These are phyloP conservation scores for Xylota sylvarum DNA, from an alignment of 2,888 invertebrate genomes.

Conservation along the genomic window DNA sequence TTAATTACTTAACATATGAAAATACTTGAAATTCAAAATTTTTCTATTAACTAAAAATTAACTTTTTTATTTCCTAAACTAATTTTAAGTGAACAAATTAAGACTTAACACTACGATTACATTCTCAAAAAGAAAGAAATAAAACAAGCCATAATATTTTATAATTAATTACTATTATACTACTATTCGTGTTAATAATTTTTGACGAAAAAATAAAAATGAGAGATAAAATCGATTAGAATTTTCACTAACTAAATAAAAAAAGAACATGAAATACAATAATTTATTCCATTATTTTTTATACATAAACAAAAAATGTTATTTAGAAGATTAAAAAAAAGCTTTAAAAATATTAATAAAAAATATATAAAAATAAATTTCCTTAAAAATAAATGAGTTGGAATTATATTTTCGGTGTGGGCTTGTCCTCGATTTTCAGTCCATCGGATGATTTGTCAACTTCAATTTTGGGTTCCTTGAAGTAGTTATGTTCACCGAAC, in stretches of 20 bases:
- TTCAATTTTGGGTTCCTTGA: conserved; percentile 61
- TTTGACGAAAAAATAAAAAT: conserved; percentile 43
- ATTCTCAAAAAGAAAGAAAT: conserved; percentile 55
- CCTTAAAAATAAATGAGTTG: conserved; percentile 26
- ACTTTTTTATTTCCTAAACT: conserved; percentile 45
- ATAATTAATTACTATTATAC: conserved; percentile 62
- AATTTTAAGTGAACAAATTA: conserved; percentile 62
- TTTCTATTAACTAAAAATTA: conserved; percentile 49
- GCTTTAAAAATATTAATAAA: conserved; percentile 75
- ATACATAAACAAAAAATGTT: conserved; percentile 76
- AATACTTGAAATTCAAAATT: conserved; percentile 42
- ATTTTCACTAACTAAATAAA: conserved; percentile 66
- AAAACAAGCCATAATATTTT: conserved; percentile 70
- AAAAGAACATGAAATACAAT: conserved; percentile 58
- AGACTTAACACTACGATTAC: conserved; percentile 71
- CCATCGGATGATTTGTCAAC: conserved; percentile 35
- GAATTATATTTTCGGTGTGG: conserved; percentile 46
- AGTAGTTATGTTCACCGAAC: conserved; percentile 92
- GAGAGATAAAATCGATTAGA: conserved; percentile 42
- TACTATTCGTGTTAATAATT: conserved; percentile 68
- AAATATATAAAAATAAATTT: conserved; percentile 50
- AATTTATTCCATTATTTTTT: conserved; percentile 78
- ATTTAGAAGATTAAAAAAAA: conserved; percentile 72
- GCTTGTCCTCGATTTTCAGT: conserved; percentile 20
- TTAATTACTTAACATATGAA: conserved; percentile 4